phyloP scores from a whole-genome alignment of 2,797 vertebrate species.

The Sibirionetta formosa region DNA sequence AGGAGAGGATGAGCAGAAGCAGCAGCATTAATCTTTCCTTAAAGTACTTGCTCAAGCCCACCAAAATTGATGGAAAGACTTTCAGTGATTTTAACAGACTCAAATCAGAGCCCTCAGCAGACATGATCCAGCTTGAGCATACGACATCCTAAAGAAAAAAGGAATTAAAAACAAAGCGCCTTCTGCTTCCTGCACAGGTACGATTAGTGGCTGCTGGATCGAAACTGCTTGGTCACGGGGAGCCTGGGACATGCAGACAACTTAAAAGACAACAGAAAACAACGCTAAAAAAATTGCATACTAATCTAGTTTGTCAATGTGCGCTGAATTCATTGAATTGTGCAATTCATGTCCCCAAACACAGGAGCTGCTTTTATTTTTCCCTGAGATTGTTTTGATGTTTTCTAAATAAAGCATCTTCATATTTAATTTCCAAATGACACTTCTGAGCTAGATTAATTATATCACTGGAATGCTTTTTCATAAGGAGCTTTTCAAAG shows the following conservation, averaged over 20 bases:
- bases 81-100: background rate
- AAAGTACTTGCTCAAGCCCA: background rate
- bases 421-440: conserved; percentile 63
- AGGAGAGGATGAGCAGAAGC: background rate
- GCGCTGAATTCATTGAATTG: conserved; percentile 12
- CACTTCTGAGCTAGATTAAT: conserved; percentile 57
- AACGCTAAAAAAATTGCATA: background rate
- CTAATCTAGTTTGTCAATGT: conserved; percentile 27
- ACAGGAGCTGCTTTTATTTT: background rate
- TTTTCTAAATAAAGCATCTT: conserved; percentile 65
- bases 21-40: background rate
- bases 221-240: background rate
- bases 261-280: conserved; percentile 45
- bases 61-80: background rate
- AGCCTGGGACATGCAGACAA: background rate
- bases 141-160: background rate
- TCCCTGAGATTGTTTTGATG: conserved; percentile 29
- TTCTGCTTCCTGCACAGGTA: background rate
- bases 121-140: background rate
- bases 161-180: background rate
- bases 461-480: conserved; percentile 44
- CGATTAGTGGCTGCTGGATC: background rate
- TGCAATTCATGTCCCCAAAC: conserved; percentile 27
- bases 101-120: background rate
- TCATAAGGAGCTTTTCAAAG: conserved; percentile 49